Conservation (phyloP, 30 jellyfish, hydroid and myxozoan genomes). For the Pelagia noctiluca region DNA sequence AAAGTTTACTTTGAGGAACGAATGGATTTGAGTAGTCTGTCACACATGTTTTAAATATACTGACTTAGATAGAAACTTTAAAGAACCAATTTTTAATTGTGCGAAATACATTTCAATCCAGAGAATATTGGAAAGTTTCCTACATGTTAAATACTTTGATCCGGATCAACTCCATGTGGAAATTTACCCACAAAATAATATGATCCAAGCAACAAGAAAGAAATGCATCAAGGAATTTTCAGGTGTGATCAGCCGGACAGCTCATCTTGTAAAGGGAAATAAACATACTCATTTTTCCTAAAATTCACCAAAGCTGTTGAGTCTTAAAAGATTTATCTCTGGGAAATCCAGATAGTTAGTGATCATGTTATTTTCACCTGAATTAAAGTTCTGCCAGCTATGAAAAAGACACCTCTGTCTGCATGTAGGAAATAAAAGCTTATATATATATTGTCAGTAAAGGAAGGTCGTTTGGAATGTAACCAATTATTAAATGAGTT, state of each 20-base stretch:
- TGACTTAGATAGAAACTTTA: no score
- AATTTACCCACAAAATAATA: no score
- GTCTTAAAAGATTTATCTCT: neutral
- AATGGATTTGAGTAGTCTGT: no score
- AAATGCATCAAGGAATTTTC: neutral
- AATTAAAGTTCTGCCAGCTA: neutral
- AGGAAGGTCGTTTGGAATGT: slow-evolving; percentile 19
- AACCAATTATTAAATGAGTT: neutral
- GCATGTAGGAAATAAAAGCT: slow-evolving; percentile 21
- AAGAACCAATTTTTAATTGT: no score
- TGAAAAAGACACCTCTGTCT: slow-evolving; percentile 8
- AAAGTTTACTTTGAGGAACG: no score
- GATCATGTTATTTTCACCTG: neutral
- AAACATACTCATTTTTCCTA: neutral
- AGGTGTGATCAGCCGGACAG: slow-evolving; percentile 1
- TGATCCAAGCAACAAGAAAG: neutral
- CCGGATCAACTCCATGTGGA: no score
- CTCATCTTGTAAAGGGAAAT: neutral
- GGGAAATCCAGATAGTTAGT: neutral
- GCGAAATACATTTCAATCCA: no score
- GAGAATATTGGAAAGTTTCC: no score
- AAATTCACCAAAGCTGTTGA: neutral
- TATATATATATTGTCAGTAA: neutral
- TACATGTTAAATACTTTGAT: no score
- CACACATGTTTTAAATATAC: no score